Percentiles rank a stretch among this genome's conserved stretches.
Evolutionary conservation across 2,113 vertebrate species (phyloP).

Genomic region (Larimichthys polyactis): DNA sequence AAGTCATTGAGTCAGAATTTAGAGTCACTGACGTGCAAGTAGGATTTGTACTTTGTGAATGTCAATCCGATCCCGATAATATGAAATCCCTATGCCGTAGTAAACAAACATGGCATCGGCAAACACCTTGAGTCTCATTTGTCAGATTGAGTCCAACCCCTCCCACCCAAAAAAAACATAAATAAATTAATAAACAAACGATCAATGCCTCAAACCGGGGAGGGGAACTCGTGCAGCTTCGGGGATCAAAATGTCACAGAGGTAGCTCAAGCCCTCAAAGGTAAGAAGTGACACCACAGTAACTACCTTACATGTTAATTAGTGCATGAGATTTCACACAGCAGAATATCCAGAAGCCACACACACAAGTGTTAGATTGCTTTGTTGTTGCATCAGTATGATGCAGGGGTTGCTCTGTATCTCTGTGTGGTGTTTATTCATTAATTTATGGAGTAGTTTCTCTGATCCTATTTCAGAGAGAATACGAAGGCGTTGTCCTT

Average conservation of each 20-base stretch:
- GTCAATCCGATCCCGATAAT: background rate
- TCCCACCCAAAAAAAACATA: background rate
- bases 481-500: conserved; percentile 77
- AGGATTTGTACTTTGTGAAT: background rate
- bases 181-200: conserved; percentile 49
- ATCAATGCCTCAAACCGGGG: conserved; percentile 25
- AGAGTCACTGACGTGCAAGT: background rate
- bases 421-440: conserved; percentile 79
- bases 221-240: conserved; percentile 9
- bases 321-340: conserved; percentile 68
- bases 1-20: background rate
- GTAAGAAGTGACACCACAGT: conserved; percentile 51
- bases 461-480: conserved; percentile 85
- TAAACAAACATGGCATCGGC: conserved; percentile 3
- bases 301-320: conserved; percentile 78
- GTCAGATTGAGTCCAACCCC: conserved; percentile 26
- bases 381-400: conserved; percentile 86
- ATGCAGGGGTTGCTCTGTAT: conserved; percentile 72
- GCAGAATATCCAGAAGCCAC: conserved; percentile 65
- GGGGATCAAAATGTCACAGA: conserved; percentile 41
- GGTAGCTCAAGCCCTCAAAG: conserved; percentile 50
- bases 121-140: conserved; percentile 30
- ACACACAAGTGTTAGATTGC: conserved; percentile 73
- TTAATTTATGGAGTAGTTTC: conserved; percentile 82
- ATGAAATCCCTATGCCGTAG: background rate